phyloP scores from a whole-genome alignment of 1,140 invertebrate genomes.

The Goniozus legneri region DNA sequence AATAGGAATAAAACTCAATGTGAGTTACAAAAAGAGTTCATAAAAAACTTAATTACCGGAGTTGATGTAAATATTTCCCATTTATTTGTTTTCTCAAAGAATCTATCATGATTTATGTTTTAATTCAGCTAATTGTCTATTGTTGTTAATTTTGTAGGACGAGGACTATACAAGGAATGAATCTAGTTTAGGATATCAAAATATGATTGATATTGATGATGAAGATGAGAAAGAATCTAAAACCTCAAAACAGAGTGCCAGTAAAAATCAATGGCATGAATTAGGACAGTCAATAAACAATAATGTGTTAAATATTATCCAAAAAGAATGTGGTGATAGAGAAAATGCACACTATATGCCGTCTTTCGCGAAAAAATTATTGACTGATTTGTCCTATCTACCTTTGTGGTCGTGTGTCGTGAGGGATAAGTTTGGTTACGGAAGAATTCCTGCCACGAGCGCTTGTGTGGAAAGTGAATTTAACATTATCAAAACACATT shows the following conservation, averaged over 20 bases:
- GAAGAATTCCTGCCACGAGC: slow-evolving; percentile 10
- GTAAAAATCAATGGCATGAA: not conserved
- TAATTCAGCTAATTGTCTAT: too few species aligned
- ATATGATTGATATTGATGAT: not conserved
- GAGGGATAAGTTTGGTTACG: slow-evolving; percentile 12
- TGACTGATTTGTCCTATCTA: slow-evolving; percentile 8
- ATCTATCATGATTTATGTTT: too few species aligned
- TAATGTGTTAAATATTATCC: not conserved
- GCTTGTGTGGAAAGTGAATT: slow-evolving; percentile 12
- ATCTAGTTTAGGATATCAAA: too few species aligned
- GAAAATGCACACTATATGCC: slow-evolving; percentile 6
- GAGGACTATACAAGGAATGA: not conserved
- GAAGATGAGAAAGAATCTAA: not conserved
- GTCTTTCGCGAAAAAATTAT: slow-evolving; percentile 1
- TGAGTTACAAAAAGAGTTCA: not conserved
- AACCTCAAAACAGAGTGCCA: too few species aligned
- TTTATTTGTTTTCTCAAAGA: too few species aligned
- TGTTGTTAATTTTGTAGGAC: not conserved
- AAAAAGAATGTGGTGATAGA: slow-evolving; percentile 1
- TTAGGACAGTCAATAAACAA: not conserved
- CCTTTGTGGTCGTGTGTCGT: slow-evolving; percentile 10
- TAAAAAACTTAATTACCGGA: not conserved
- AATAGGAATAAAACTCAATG: not conserved
- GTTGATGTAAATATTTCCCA: too few species aligned
- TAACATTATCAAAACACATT: slow-evolving; percentile 2